phyloP scores from a whole-genome alignment of 2,888 invertebrate genomes.

The Erebia ligea region DNA sequence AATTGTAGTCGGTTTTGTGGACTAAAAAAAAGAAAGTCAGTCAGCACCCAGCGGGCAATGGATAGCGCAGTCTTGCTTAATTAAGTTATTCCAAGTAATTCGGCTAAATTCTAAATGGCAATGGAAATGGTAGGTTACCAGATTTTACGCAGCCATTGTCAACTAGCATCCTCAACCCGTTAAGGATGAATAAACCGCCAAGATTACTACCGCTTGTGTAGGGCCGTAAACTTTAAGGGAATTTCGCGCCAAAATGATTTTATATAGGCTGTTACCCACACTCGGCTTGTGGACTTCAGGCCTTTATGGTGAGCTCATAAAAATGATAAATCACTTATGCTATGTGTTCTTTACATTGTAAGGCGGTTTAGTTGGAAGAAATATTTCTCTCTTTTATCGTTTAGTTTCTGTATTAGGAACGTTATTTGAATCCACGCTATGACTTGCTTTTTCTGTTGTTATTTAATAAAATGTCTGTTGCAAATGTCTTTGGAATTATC shows the following conservation, averaged over 20 bases:
- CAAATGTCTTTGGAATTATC: too few relatives aligned
- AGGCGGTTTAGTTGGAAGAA: constrained; percentile 35
- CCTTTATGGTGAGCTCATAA: constrained; percentile 75
- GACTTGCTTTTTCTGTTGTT: constrained; percentile 15
- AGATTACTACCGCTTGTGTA: constrained; percentile 14
- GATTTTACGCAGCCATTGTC: constrained; percentile 6
- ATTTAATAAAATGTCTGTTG: not conserved
- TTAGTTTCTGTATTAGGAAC: constrained; percentile 28
- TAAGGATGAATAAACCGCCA: constrained; percentile 17
- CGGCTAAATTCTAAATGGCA: not conserved
- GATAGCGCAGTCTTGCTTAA: too few relatives aligned
- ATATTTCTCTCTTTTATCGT: constrained; percentile 35
- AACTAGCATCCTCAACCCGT: constrained; percentile 14
- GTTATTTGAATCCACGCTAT: constrained; percentile 31
- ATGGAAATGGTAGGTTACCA: not conserved
- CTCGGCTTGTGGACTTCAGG: constrained; percentile 72
- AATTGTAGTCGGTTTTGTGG: too few relatives aligned
- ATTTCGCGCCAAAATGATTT: constrained; percentile 69
- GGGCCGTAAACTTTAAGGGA: constrained; percentile 49
- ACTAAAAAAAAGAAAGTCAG: too few relatives aligned
- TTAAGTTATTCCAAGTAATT: not conserved
- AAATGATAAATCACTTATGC: constrained; percentile 74
- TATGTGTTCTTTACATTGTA: constrained; percentile 53
- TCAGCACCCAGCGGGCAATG: too few relatives aligned
- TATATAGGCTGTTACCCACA: constrained; percentile 78